Base-by-base conservation (phyloP, 2,888 invertebrate species). In the Athalia cordata region DNA sequence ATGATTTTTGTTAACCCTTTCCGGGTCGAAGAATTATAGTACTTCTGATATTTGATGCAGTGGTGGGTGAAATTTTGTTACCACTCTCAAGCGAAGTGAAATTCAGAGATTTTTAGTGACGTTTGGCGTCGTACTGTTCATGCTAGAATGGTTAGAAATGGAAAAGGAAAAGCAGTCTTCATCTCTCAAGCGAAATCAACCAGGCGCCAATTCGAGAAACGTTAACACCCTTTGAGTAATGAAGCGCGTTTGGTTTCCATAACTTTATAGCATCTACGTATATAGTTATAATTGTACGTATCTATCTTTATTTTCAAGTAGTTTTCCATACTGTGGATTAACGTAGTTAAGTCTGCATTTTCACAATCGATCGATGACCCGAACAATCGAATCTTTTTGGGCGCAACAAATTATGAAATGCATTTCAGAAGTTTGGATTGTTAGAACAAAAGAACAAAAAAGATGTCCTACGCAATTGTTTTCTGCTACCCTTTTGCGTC, bases 141-240 rank as follows among this genome's bases (percentile, higher is more conserved):
- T 70, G 78, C 13, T 78, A 75, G 78, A 77, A 74, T 77, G 74
- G 57, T 47, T 59, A 13, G 15, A 45, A 45, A 45, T 3, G 49
- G 65, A 6, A 55, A 11, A 43, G 15, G 55, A 72, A 68, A 55
- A 55, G 57, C 84, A 85, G 84, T 86, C 85, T 86, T 87, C 86
- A 85, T 87, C 87, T 86, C 87, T 85, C 84, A 55, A 4, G 85
- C 84, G 86, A 81, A 84, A 83, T 82, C 87, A 86, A 82, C 85
- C 82, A 85, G 86, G 85, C 85, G 85, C 85, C 85, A 86, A 85
- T 88, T 86, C 84, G 84, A 85, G 85, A 88, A 86, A 87, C 84
- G 87, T 85, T 84, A 86, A 87, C 88, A 88, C 85, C 87, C 87
- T 87, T 86, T 89, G 89, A 89, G 88, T 89, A 89, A 89, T 89